Evolutionary conservation across 2,113 vertebrate genomes (phyloP), one percentile per base, ranked within the genome.

Genomic region (Bos javanicus): DNA sequence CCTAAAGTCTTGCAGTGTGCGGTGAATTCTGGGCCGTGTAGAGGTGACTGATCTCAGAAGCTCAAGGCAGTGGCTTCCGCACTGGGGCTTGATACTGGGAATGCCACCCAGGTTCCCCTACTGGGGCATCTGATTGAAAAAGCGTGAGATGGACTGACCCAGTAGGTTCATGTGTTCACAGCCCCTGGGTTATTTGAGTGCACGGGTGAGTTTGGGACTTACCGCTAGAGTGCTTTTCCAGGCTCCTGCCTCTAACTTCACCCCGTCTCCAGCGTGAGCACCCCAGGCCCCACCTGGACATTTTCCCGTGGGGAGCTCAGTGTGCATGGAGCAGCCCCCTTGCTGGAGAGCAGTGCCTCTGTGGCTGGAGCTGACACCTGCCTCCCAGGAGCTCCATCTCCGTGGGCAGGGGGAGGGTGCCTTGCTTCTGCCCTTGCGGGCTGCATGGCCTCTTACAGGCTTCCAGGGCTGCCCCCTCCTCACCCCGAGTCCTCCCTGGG

Each of bases 1-100:
- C 12, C n/a, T 81, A 17, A 64, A 17, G 46, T 26, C 17, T 23
- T 48, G 19, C 2, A 0, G 33, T 2, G 11, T 59, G 43, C 10
- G 1, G 25, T 11, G 46, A 23, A 36, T 28, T 82, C n/a, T 3
- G 59, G 83, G 52, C 17, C 3, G 0, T 0, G 0, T 11, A 48
- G 26, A 19, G 30, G 14, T 13, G 5, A 43, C 36, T 2, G 15
- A 46, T 64, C 81, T 7, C 36, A n/a, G 60, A 56, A 14, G 23
- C 78, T 74, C 56, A 7, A 64, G 28, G 28, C 5, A 36, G 15
- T 13, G 25, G 36, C 76, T 25, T 17, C 62, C 3, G 39, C 25
- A 6, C 5, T 15, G 46, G 50, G 6, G 26, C 67, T 10, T 43
- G 43, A 30, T 26, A 16, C 21, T 52, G 7, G 7, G 56, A 48